Evolutionary conservation across 2,888 invertebrate species (phyloP).

Genomic region (Nephrotoma appendiculata): DNA sequence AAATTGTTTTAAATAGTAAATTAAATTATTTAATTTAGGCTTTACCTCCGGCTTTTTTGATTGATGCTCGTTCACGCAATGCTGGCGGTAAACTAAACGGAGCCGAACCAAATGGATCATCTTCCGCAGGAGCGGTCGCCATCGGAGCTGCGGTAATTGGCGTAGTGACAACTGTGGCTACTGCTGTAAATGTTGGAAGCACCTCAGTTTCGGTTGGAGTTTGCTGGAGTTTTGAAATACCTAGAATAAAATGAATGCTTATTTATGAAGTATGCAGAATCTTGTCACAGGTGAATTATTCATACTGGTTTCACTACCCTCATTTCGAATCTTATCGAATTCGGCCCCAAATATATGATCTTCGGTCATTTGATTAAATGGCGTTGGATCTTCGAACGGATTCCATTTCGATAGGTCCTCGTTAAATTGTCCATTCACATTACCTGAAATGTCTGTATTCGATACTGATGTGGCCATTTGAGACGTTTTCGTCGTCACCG

Average conservation of each 20-base stretch:
- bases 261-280: neutral
- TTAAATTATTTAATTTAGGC: conserved; percentile 28
- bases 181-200: neutral
- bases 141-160: conserved; percentile 17
- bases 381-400: conserved; percentile 58
- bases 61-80: conserved; percentile 31
- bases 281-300: neutral
- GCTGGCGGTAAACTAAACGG: conserved; percentile 57
- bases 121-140: conserved; percentile 32
- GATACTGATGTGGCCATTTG: conserved; percentile 21
- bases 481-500: conserved; percentile 9
- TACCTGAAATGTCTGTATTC: conserved; percentile 24
- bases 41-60: conserved; percentile 35
- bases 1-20: neutral
- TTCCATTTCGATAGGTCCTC: conserved; percentile 61
- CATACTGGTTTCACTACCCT: conserved; percentile 61
- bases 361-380: conserved; percentile 59
- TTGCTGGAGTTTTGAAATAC: conserved; percentile 1
- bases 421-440: neutral
- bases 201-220: neutral
- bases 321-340: conserved; percentile 64
- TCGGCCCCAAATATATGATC: conserved; percentile 72
- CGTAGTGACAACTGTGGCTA: conserved; percentile 13
- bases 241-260: neutral
- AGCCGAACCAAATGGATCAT: conserved; percentile 69